Evolutionary conservation across 2,113 vertebrate genomes (phyloP).

Genomic region (Paedocypris sp.): DNA sequence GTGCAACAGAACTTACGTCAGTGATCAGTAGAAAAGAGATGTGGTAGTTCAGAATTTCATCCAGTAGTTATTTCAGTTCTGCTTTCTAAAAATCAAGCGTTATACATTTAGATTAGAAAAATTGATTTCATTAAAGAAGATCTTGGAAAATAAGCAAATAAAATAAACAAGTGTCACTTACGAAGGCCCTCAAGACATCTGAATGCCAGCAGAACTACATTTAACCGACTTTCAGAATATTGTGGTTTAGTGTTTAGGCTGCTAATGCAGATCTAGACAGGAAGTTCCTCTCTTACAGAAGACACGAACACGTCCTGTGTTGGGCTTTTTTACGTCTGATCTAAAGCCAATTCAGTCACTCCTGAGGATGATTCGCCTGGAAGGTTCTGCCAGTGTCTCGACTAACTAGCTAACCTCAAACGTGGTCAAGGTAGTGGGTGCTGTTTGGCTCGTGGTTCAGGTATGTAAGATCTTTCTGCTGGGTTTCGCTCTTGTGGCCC

Average conservation of each 20-base stretch:
- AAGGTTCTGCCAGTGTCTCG: background rate
- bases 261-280: conserved; percentile 14
- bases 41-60: background rate
- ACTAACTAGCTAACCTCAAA: background rate
- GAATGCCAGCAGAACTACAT: no score
- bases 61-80: background rate
- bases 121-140: no score
- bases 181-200: no score
- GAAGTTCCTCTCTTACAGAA: conserved; percentile 3
- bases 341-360: background rate
- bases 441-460: conserved; percentile 8
- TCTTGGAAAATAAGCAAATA: no score
- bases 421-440: background rate
- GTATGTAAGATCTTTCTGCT: conserved; percentile 16
- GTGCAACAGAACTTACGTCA: no score
- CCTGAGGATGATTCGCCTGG: background rate
- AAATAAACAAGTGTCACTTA: no score
- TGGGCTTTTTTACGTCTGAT: background rate
- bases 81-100: no score
- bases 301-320: background rate
- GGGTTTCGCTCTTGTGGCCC: conserved; percentile 4
- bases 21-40: background rate
- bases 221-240: background rate
- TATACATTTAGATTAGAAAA: no score
- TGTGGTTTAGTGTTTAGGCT: conserved; percentile 4